A percentile compares a stretch with the other conserved stretches of the same genome.
These are phyloP conservation scores for Suricata suricatta DNA, from an alignment of 2,113 vertebrate genomes.

Conservation along the genomic window DNA sequence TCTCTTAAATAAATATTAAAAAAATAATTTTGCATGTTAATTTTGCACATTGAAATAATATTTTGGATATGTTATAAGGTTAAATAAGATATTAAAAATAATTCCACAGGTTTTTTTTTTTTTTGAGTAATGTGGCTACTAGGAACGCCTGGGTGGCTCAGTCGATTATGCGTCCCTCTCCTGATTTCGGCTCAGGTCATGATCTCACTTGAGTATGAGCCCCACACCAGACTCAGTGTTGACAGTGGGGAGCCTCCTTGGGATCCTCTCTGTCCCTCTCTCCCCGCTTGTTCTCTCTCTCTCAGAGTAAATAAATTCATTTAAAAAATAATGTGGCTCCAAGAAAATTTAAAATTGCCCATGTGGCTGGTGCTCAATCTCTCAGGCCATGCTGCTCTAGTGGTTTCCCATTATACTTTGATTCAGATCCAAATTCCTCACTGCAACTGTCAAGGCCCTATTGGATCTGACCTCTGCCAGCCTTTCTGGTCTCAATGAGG, in stretches of 20 bases:
- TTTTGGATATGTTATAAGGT: neutral
- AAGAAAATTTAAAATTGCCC: neutral
- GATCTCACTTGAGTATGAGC: too few species aligned
- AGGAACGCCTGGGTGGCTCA: too few species aligned
- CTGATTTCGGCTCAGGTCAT: too few species aligned
- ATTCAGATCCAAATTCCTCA: neutral
- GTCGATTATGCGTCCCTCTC: too few species aligned
- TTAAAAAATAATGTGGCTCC: neutral
- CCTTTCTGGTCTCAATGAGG: neutral
- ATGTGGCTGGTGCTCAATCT: neutral
- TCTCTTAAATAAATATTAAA: too few species aligned
- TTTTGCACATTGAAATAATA: neutral
- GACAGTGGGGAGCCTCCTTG: too few species aligned
- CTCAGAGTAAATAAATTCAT: too few species aligned
- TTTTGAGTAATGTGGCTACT: too few species aligned
- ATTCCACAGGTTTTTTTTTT: neutral
- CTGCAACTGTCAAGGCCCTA: neutral
- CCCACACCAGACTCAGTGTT: too few species aligned
- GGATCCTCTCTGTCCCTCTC: too few species aligned
- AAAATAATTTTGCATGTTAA: neutral
- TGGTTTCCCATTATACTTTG: neutral
- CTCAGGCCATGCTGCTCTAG: too few species aligned
- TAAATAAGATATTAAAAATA: conserved; percentile 18
- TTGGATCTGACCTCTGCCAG: neutral
- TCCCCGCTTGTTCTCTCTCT: too few species aligned